phyloP scores from a whole-genome alignment of 2,797 vertebrate genomes.

The Naso thynnoides region DNA sequence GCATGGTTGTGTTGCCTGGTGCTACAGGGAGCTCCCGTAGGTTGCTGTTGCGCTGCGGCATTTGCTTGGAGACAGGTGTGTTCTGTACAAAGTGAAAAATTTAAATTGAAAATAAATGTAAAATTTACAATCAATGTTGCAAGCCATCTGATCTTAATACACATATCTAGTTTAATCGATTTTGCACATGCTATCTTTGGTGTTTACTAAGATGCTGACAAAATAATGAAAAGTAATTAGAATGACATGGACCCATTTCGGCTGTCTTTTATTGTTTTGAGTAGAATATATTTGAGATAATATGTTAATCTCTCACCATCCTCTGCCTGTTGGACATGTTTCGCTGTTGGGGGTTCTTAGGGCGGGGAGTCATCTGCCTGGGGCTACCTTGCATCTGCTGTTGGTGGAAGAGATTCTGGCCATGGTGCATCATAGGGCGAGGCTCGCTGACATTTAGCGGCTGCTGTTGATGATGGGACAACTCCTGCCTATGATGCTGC shows the following conservation, averaged over 20 bases:
- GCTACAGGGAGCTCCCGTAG: constrained; percentile 94
- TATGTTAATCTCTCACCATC: constrained; percentile 85
- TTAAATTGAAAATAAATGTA: neutral
- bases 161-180: neutral
- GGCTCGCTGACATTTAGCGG: constrained; percentile 81
- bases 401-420: constrained; percentile 91
- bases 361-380: constrained; percentile 87
- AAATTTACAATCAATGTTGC: neutral
- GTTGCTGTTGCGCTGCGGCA: constrained; percentile 94
- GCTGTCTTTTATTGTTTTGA: constrained; percentile 15
- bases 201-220: neutral
- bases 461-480: constrained; percentile 83
- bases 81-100: constrained; percentile 78
- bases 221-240: neutral
- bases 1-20: constrained; percentile 86
- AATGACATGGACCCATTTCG: neutral
- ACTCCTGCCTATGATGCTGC: constrained; percentile 81
- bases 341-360: constrained; percentile 85
- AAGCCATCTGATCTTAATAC: neutral
- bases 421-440: constrained; percentile 90
- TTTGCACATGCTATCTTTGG: neutral
- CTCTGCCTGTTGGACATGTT: constrained; percentile 87
- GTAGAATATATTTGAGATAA: constrained; percentile 39
- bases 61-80: constrained; percentile 87
- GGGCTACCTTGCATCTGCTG: constrained; percentile 87